A percentile compares a stretch with the other conserved stretches of the same genome.
phyloP scores from a whole-genome alignment of 1,140 invertebrate genomes.

The Drosophila pachea region DNA sequence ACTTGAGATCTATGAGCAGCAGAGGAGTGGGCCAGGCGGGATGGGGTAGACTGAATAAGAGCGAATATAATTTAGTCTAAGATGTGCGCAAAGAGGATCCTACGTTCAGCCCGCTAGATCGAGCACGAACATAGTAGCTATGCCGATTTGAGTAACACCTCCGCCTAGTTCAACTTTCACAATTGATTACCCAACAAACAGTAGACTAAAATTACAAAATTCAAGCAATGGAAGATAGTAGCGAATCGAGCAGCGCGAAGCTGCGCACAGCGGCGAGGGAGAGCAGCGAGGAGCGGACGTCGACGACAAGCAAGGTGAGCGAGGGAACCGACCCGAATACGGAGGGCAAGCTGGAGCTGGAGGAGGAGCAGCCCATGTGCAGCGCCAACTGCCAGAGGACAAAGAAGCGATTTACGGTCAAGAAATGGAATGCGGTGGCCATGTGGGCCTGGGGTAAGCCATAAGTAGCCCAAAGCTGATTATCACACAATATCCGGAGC shows the following conservation, averaged over 20 bases:
- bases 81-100: too few relatives aligned
- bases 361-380: conserved; percentile 82
- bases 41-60: too few relatives aligned
- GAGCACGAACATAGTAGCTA: too few relatives aligned
- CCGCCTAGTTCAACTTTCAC: too few relatives aligned
- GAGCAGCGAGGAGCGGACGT: too few relatives aligned
- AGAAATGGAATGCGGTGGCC: conserved; percentile 98
- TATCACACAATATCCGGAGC: conserved; percentile 64
- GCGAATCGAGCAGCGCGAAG: conserved; percentile 2
- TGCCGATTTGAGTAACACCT: too few relatives aligned
- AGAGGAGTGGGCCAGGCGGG: too few relatives aligned
- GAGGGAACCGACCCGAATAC: too few relatives aligned
- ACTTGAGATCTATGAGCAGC: background rate
- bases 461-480: conserved; percentile 53
- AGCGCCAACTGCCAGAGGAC: conserved; percentile 83
- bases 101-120: too few relatives aligned
- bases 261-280: too few relatives aligned
- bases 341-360: conserved; percentile 59
- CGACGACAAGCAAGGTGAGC: background rate
- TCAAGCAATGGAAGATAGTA: conserved; percentile 22
- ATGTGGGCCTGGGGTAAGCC: conserved; percentile 91
- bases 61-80: too few relatives aligned
- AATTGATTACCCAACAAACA: background rate
- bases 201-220: conserved; percentile 21
- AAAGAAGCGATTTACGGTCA: conserved; percentile 91